Evolutionary conservation across 2,797 vertebrate species (phyloP).

Genomic region (Anas georgica): DNA sequence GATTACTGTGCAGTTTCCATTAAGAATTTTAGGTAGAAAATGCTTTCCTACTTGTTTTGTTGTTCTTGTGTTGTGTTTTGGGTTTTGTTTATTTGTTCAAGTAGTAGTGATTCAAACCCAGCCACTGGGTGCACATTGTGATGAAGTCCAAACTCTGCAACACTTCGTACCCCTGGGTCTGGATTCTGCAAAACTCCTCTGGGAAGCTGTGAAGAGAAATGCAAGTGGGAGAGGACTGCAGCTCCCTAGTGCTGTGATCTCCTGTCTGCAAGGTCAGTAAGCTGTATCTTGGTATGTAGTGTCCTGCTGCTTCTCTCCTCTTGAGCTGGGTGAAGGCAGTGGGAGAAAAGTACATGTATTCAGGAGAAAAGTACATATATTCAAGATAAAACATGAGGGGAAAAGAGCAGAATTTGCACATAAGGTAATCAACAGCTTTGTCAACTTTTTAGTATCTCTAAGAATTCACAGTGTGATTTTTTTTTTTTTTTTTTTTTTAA

Average conservation of each 20-base stretch:
- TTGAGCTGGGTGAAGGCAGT: not conserved
- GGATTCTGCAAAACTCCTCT: not conserved
- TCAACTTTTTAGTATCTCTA: not conserved
- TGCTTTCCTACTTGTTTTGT: not conserved
- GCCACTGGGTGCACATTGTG: not conserved
- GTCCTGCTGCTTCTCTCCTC: not conserved
- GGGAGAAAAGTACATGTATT: not conserved
- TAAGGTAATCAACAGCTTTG: rapidly evolving
- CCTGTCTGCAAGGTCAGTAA: not conserved
- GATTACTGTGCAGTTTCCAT: not conserved
- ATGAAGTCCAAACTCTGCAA: not conserved
- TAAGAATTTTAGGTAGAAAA: not conserved
- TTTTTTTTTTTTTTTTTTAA: not conserved
- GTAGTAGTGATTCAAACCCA: not conserved
- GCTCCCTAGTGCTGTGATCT: not conserved
- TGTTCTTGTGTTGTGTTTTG: not conserved
- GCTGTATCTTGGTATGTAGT: rapidly evolving
- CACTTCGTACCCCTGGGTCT: rapidly evolving
- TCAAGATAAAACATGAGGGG: not conserved
- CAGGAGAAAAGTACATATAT: not conserved
- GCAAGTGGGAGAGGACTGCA: not conserved
- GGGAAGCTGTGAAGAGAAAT: not conserved
- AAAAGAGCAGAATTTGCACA: not conserved
- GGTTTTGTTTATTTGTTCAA: not conserved
- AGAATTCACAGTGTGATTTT: not conserved